Evolutionary conservation across 2,888 invertebrate species (phyloP), one percentile per base, ranked within the genome.

Genomic region (Hedya salicella): DNA sequence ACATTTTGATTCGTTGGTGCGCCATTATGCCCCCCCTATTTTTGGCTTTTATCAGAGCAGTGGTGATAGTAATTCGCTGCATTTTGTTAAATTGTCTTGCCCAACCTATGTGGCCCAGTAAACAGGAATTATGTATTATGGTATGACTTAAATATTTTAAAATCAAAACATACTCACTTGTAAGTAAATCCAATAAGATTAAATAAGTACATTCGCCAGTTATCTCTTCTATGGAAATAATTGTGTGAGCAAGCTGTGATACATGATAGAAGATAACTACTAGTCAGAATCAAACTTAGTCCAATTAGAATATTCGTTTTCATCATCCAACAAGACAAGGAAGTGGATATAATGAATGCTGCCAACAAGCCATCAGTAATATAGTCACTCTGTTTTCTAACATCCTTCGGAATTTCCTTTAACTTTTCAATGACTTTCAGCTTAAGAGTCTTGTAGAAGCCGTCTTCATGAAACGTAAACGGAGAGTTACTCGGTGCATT

Each of bases 151-250:
- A 6, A 6, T 25, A 6, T 3, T 25, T 4, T 6, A 4, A 25
- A 36, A 36, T 11, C 9, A 36, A 36, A 36, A 36, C 11, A 11
- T 62, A 81, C 88, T 87, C 81, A 95, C 95, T 93, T 92, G 14
- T 94, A 94, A 2, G 94, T 94, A 86, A 96, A 83, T 68, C 95
- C 86, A 14, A 94, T 90, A 39, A 97, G 83, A 74, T 97, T 96
- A 72, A 96, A 95, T 59, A 96, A 93, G 76, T 95, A 96, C 96
- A 97, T 97, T 62, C 96, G 93, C 94, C 96, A 96, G 78, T 93
- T 96, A 77, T 97, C 96, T 36, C 93, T 93, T 75, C 95, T 93
- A 79, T 97, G 97, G 72, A 97, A 95, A 78, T 95, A 97, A 81
- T 97, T 97, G 80, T 97, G 97, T 0, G 95, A 94, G 40, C 93